Evolutionary conservation across 2,113 vertebrate species (phyloP), one percentile per base, ranked within the genome.

Genomic region (Varanus salvator): DNA sequence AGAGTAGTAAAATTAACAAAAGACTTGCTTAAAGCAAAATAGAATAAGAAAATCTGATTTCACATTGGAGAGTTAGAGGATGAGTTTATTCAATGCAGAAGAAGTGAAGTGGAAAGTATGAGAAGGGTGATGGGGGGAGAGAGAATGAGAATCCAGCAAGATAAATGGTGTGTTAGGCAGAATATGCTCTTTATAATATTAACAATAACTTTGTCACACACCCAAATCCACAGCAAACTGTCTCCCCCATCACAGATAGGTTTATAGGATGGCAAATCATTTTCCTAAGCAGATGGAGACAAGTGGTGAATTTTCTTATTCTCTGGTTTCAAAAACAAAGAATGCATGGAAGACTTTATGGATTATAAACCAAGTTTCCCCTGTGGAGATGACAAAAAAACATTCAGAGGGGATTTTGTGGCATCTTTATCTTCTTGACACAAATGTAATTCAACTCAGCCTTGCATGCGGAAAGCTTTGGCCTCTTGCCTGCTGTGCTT

Each of bases 381-480:
- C 48, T 93, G 87, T 6, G 11, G 87, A 87, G 2, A 82, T 90
- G 69, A 75, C 0, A 1, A 12, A 5, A 54, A 84, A n/a, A 87
- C 80, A 2, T 80, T 17, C 0, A 0, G 29, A 77, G 72, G 50
- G 71, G 44, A 48, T 74, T 82, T 72, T 34, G 80, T 54, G 48
- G 71, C 31, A 87, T 75, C 78, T 80, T 38, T 75, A 90, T 66
- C 71, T 83, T 90, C 25, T 44, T 90, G 77, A 80, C 8, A 81
- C 38, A 87, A 92, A 74, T 89, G 72, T 54, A 2, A 71, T 8
- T 57, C 3, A n/a, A 3, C 31, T 71, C 15, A 78, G 81, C 0
- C 8, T 90, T 86, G 4, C 81, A 74, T 83, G 23, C 80, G 0
- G 25, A 14, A 34, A 31, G 66, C 17, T 87, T 88, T 86, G 23